Evolutionary conservation across 2,797 vertebrate genomes (phyloP), one percentile per base, ranked within the genome.

Genomic region (Meriones psammophilus): DNA sequence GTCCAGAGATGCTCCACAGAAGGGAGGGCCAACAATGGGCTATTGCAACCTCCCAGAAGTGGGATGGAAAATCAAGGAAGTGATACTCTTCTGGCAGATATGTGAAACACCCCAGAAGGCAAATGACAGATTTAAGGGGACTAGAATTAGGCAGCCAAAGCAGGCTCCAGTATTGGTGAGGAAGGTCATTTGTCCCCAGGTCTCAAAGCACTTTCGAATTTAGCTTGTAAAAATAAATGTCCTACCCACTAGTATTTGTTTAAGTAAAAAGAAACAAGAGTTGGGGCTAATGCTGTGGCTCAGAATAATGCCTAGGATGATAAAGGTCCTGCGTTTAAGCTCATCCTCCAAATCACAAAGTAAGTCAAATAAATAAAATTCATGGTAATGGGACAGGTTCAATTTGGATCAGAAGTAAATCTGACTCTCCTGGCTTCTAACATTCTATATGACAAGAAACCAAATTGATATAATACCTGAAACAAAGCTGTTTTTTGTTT

Each of bases 201-300:
- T 95, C 36, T 91, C 12, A 58, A 92, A 66, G 18, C 33, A 26
- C 10, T 81, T 88, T 39, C 46, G 54, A 91, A 85, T 50, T 94
- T 46, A 71, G 8, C 76, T 85, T 84, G 58, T 73, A 78, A 71
- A 84, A 87, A 20, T 74, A 39, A 74, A 42, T 13, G 28, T 18
- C 60, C 68, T 81, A 58, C 18, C 24, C 85, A 24, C 42, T 73
- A 15, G 46, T 33, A 1, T 85, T 84, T 90, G 66, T 92, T 81
- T 85, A 39, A 96, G 36, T 84, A 50, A 69, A 96, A 91, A 85
- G 56, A 28, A 76, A 60, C 26, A 80, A 76, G 78, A 87, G 10
- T 3, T 12, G 10, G 56, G 6, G 18, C 18, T 62, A 24, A 22
- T 26, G 26, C 28, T 33, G 14, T 64, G 28, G 8, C 26, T n/a